Evolutionary conservation across 2,113 vertebrate species (phyloP), one percentile per base, ranked within the genome.

Genomic region (Otus sunia): DNA sequence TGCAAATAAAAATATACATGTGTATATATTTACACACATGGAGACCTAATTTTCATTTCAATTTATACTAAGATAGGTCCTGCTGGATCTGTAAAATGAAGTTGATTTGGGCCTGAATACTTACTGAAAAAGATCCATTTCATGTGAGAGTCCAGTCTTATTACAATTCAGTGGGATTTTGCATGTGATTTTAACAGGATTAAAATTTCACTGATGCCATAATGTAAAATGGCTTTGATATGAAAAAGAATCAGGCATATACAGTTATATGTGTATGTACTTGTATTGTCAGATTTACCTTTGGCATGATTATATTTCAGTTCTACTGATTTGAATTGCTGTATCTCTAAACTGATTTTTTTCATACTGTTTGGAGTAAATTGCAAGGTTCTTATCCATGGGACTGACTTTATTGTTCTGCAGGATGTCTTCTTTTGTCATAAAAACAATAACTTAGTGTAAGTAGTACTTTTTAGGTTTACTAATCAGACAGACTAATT

Each of bases 401-500:
- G 83, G 68, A 71, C 80, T 91, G 94, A 67, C 96, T 98, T 98
- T 97, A 98, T 98, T 98, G 98, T 98, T 98, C 97, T 97, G 90
- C 97, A 96, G 96, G 97, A 96, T 96, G 94, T 97, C 96, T 96
- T 90, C 96, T 95, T 98, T 98, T 98, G 98, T 98, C 98, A 97
- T 97, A 98, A 98, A 96, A 97, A 98, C 97, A 98, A 98, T 98
- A 97, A 98, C 97, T 98, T 97, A 96, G 94, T 96, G 86, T 98
- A 98, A 98, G 98, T 98, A 97, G 98, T 98, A 96, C 97, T 98
- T 98, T 97, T 98, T 94, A 97, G 96, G 98, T 98, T 98, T 98
- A 98, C 97, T 97, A 90, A 96, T 98, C 98, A 98, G 98, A 98
- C 98, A 98, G 97, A 98, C 91, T 98, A 98, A 98, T 98, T 98